A percentile compares a stretch with the other conserved stretches of the same genome.
Conservation (phyloP, 1,140 invertebrate genomes). For the Diuraphis noxia region DNA sequence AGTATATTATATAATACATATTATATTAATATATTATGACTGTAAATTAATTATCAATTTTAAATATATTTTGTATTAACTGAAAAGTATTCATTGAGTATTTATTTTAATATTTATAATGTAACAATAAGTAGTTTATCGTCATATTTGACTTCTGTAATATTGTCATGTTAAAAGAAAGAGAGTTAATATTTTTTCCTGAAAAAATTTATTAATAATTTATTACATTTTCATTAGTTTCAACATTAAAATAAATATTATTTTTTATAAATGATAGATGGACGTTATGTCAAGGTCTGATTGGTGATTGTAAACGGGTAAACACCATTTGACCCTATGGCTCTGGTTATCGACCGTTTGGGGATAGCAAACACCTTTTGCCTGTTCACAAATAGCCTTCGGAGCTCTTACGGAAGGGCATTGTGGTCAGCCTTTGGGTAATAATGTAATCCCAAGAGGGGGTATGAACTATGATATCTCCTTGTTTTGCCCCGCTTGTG, state of each 20-base stretch:
- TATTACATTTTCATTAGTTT: background rate
- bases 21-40: too few species aligned
- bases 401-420: background rate
- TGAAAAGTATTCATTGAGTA: too few species aligned
- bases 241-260: background rate
- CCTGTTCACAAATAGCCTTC: constrained; percentile 31
- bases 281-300: background rate
- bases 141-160: background rate
- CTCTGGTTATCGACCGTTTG: background rate
- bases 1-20: too few species aligned
- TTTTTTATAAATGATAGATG: constrained; percentile 6
- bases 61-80: too few species aligned
- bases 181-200: background rate
- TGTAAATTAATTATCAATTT: too few species aligned
- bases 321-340: constrained; percentile 8
- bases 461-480: constrained; percentile 18
- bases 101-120: too few species aligned
- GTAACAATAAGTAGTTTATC: background rate
- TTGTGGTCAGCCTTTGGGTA: constrained; percentile 25
- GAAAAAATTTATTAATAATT: background rate
- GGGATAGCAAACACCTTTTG: constrained; percentile 24
- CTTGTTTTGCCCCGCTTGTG: background rate
- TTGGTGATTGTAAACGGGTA: background rate
- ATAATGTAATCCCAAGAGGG: constrained; percentile 22
- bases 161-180: background rate